Conservation (phyloP, 2,888 invertebrate species). For the Apotomis capreana region DNA sequence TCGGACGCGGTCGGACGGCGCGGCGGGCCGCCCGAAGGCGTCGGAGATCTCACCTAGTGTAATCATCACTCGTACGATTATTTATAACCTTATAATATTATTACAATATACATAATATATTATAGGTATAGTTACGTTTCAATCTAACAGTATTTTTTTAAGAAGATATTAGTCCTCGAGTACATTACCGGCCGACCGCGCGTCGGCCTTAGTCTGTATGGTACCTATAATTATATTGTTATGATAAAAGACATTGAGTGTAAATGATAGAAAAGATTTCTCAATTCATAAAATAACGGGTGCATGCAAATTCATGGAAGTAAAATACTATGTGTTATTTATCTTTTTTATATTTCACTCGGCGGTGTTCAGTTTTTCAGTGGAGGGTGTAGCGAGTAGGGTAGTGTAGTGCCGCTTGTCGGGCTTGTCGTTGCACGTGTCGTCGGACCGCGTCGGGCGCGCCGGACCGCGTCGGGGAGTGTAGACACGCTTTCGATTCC, state of each 20-base stretch:
- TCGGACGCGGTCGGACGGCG: conserved; percentile 77
- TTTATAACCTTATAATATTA: conserved; percentile 73
- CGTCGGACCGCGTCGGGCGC: conserved; percentile 27
- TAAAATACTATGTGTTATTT: conserved; percentile 80
- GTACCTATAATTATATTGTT: conserved; percentile 73
- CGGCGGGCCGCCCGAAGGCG: conserved; percentile 76
- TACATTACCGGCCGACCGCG: conserved; percentile 76
- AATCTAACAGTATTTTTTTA: conserved; percentile 84
- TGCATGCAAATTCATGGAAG: conserved; percentile 81
- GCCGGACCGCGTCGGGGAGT: conserved; percentile 42
- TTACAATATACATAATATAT: conserved; percentile 77
- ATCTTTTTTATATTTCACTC: conserved; percentile 83
- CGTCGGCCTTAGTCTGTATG: conserved; percentile 77
- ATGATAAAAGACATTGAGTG: conserved; percentile 81
- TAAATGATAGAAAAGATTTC: conserved; percentile 80
- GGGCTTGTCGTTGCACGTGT: conserved; percentile 34
- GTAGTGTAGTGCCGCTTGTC: conserved; percentile 48
- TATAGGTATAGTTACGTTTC: conserved; percentile 82
- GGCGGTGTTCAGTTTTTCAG: conserved; percentile 78
- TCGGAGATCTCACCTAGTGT: conserved; percentile 82
- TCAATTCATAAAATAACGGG: conserved; percentile 81
- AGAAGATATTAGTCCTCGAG: conserved; percentile 83
- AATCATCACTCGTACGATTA: conserved; percentile 79
- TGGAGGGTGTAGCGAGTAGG: conserved; percentile 58
- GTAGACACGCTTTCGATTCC: conserved; percentile 50